A percentile compares a stretch with the other conserved stretches of the same genome.
phyloP scores from a whole-genome alignment of 2,888 invertebrate species.

The Bombyx huttoni region DNA sequence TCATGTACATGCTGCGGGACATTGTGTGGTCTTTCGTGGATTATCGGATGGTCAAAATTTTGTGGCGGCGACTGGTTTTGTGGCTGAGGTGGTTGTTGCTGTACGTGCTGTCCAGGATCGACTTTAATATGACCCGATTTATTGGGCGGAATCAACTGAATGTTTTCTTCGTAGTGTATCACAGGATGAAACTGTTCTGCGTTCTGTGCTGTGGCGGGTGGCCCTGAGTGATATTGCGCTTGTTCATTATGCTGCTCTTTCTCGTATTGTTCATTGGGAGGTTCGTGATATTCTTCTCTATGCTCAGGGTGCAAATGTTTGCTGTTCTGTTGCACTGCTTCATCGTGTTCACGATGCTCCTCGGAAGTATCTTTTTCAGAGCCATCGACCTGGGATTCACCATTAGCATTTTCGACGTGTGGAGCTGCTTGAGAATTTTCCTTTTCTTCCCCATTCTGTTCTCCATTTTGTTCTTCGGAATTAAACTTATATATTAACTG shows the following conservation, averaged over 20 bases:
- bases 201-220: constrained; percentile 13
- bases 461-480: constrained; percentile 22
- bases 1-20: constrained; percentile 33
- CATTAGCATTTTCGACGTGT: constrained; percentile 14
- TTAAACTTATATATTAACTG: constrained; percentile 37
- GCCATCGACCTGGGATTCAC: constrained; percentile 14
- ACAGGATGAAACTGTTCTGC: constrained; percentile 25
- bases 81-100: constrained; percentile 12
- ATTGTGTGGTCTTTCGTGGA: constrained; percentile 3
- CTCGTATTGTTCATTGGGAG: constrained; percentile 5
- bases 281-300: constrained; percentile 7
- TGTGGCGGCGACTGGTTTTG: constrained; percentile 9
- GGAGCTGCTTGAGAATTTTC: constrained; percentile 9
- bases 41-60: constrained; percentile 6
- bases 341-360: constrained; percentile 4
- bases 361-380: constrained; percentile 4
- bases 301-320: constrained; percentile 14
- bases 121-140: constrained; percentile 34
- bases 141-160: constrained; percentile 26
- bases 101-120: constrained; percentile 37
- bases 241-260: constrained; percentile 4
- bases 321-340: constrained; percentile 7
- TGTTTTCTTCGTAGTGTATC: constrained; percentile 43
- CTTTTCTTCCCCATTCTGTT: constrained; percentile 12
- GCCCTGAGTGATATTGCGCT: constrained; percentile 12